phyloP scores from a whole-genome alignment of 2,797 vertebrate species.

The Danio tinwini region DNA sequence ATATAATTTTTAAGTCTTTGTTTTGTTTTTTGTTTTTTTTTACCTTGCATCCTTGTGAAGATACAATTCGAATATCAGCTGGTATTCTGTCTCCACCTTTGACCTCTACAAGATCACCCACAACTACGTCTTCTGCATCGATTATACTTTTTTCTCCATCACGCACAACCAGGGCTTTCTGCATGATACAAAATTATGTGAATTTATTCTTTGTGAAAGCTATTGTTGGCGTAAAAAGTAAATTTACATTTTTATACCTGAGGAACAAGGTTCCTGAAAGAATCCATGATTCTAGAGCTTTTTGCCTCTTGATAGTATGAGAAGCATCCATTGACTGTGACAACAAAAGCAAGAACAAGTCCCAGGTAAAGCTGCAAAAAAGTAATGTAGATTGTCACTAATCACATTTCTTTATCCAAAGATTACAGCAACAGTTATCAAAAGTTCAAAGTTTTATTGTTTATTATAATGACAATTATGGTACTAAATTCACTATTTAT shows the following conservation, averaged over 20 bases:
- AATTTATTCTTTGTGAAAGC: not conserved
- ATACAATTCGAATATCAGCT: slow-evolving; percentile 88
- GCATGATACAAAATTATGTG: not conserved
- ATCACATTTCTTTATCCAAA: not conserved
- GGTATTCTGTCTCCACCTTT: slow-evolving; percentile 92
- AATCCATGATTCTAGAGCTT: slow-evolving; percentile 98
- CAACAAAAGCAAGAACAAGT: slow-evolving; percentile 90
- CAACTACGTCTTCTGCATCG: slow-evolving; percentile 88
- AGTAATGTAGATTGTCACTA: not conserved
- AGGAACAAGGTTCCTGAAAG: slow-evolving; percentile 96
- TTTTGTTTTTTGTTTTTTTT: not conserved
- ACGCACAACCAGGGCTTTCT: slow-evolving; percentile 92
- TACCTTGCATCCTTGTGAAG: slow-evolving; percentile 91
- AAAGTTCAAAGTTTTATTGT: too few species aligned
- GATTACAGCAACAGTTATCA: not conserved
- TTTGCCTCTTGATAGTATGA: slow-evolving; percentile 98
- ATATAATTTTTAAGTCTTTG: too few species aligned
- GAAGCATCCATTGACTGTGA: slow-evolving; percentile 97
- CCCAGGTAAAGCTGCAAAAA: slow-evolving; percentile 87
- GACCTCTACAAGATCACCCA: slow-evolving; percentile 90
- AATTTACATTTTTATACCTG: slow-evolving; percentile 76
- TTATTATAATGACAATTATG: not conserved
- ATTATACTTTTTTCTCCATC: slow-evolving; percentile 89
- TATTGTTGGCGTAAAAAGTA: not conserved
- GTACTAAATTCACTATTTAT: not conserved